phyloP scores from a whole-genome alignment of 2,113 vertebrate species.

The Tetraodon nigroviridis region DNA sequence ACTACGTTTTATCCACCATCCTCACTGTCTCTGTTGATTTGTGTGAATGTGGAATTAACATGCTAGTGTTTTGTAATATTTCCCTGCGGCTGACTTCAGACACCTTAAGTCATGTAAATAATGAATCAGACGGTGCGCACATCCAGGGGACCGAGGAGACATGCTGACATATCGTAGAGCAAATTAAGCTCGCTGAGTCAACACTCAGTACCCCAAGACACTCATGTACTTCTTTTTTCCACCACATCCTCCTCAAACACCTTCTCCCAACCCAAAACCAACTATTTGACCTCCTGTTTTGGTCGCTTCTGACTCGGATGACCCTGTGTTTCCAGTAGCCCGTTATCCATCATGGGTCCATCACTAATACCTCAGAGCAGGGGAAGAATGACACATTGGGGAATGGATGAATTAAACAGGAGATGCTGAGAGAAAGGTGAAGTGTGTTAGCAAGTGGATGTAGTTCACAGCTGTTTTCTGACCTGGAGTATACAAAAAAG shows the following conservation, averaged over 20 bases:
- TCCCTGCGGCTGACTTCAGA: slow-evolving; percentile 58
- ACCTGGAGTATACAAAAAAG: slow-evolving; percentile 64
- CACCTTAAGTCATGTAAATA: slow-evolving; percentile 73
- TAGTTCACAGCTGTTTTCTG: slow-evolving; percentile 62
- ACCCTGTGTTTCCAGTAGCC: slow-evolving; percentile 45
- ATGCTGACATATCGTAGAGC: slow-evolving; percentile 43
- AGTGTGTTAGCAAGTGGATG: slow-evolving; percentile 56
- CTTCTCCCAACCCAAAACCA: slow-evolving; percentile 22
- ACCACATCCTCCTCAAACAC: not conserved
- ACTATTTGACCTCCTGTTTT: slow-evolving; percentile 60
- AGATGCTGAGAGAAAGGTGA: slow-evolving; percentile 54
- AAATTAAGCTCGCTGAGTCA: slow-evolving; percentile 17
- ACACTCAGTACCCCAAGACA: not conserved
- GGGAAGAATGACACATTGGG: slow-evolving; percentile 36
- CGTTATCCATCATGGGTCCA: slow-evolving; percentile 57
- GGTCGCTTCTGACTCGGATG: slow-evolving; percentile 52
- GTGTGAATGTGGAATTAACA: slow-evolving; percentile 66
- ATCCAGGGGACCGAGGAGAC: slow-evolving; percentile 39
- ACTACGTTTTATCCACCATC: slow-evolving; percentile 19
- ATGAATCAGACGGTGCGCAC: slow-evolving; percentile 66
- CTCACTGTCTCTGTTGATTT: slow-evolving; percentile 44
- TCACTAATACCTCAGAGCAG: slow-evolving; percentile 47
- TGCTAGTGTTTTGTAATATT: slow-evolving; percentile 70
- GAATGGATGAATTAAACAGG: slow-evolving; percentile 68
- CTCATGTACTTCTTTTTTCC: not conserved